A percentile compares a stretch with the other conserved stretches of the same genome.
Evolutionary conservation across 2,888 invertebrate genomes (phyloP).

Genomic region (Macrophya alboannulata): DNA sequence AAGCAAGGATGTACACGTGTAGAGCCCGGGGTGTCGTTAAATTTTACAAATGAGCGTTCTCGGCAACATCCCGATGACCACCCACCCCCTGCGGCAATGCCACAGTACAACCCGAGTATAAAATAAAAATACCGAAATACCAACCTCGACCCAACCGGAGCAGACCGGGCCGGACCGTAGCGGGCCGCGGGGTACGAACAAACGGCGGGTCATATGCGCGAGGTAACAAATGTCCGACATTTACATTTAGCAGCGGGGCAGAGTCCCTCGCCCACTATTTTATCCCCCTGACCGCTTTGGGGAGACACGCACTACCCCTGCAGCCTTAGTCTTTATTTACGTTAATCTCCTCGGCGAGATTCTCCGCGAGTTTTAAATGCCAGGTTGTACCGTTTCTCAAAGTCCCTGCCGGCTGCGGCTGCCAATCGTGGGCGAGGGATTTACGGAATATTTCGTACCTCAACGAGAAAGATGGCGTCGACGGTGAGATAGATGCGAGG

Average conservation of each 20-base stretch:
- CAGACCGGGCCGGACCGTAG: background rate
- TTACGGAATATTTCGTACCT: conserved; percentile 35
- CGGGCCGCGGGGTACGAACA: conserved; percentile 70
- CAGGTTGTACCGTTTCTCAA: conserved; percentile 8
- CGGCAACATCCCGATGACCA: conserved; percentile 49
- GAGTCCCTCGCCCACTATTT: conserved; percentile 41
- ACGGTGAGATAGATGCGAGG: conserved; percentile 59
- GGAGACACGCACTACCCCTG: conserved; percentile 13
- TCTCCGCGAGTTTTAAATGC: conserved; percentile 19
- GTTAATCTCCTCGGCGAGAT: conserved; percentile 40
- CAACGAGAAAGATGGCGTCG: conserved; percentile 58
- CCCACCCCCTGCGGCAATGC: background rate
- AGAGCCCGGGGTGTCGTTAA: conserved; percentile 71
- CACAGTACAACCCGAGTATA: conserved; percentile 6
- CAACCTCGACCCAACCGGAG: conserved; percentile 65
- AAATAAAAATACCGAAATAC: conserved; percentile 55
- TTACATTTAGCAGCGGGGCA: conserved; percentile 76
- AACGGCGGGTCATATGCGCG: conserved; percentile 75
- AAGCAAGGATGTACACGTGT: conserved; percentile 15
- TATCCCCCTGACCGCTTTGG: conserved; percentile 28
- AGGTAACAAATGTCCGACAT: conserved; percentile 78
- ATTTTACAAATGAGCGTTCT: conserved; percentile 77
- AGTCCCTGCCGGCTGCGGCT: conserved; percentile 7
- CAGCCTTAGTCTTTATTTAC: conserved; percentile 34
- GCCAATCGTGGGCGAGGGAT: conserved; percentile 28